These are phyloP conservation scores for Scaptomyza caliginosa DNA, from an alignment of 2,888 invertebrate species.

Conservation along the genomic window DNA sequence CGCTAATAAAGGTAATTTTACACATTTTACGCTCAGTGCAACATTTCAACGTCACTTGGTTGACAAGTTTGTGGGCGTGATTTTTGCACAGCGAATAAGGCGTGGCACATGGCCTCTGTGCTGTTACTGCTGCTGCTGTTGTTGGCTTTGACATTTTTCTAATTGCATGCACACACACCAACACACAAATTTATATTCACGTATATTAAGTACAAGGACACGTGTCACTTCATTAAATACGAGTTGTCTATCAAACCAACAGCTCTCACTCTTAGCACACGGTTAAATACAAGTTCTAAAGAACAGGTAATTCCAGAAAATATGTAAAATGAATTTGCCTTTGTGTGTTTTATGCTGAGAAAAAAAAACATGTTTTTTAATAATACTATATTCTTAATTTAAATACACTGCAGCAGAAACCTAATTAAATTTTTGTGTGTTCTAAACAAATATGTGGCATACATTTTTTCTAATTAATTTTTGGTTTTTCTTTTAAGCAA, in stretches of 20 bases:
- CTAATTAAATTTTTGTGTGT: not conserved
- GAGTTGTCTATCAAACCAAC: constrained; percentile 36
- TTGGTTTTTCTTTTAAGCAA: constrained; percentile 14
- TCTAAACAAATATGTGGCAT: too few species aligned
- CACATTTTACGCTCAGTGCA: constrained; percentile 35
- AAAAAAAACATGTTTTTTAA: not conserved
- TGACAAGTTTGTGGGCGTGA: constrained; percentile 61
- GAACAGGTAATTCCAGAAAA: not conserved
- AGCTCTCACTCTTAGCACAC: constrained; percentile 5
- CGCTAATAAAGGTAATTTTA: constrained; percentile 76
- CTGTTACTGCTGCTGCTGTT: constrained; percentile 7
- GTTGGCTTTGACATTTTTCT: constrained; percentile 68
- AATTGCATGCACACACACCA: constrained; percentile 53
- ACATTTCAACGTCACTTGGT: constrained; percentile 69
- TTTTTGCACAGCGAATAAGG: constrained; percentile 57
- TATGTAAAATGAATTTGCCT: not conserved
- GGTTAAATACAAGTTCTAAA: not conserved
- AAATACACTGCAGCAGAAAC: not conserved
- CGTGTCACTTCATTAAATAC: constrained; percentile 55
- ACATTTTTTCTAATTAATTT: not conserved
- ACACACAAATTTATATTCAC: not conserved
- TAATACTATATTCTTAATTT: not conserved
- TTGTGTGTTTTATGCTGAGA: not conserved
- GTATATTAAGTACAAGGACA: constrained; percentile 24
- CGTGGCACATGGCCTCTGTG: constrained; percentile 21